Conservation (phyloP, 2,888 invertebrate species). For the Cerceris rybyensis region DNA sequence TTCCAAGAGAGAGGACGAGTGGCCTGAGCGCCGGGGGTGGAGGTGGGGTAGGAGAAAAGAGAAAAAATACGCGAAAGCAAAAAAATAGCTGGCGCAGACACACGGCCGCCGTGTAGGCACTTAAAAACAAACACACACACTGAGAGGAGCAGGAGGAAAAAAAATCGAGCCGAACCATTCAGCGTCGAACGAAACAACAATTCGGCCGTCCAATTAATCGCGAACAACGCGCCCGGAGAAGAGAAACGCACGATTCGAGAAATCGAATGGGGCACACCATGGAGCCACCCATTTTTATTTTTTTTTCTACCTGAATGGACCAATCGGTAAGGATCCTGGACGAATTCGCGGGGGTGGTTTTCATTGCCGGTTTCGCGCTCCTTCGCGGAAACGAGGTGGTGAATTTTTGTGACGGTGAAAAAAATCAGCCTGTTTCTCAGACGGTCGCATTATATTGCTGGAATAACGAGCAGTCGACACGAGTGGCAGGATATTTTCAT, state of each 20-base stretch:
- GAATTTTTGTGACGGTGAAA: neutral
- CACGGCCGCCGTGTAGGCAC: conserved; percentile 52
- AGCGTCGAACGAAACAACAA: conserved; percentile 72
- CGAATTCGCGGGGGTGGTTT: conserved; percentile 30
- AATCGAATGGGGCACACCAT: conserved; percentile 63
- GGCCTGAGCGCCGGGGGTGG: conserved; percentile 30
- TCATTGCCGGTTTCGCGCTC: neutral
- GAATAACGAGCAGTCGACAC: too few relatives aligned
- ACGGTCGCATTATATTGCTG: too few relatives aligned
- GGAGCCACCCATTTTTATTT: conserved; percentile 49
- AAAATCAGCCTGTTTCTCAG: neutral
- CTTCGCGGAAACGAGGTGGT: neutral
- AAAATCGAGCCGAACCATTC: conserved; percentile 64
- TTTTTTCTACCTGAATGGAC: conserved; percentile 53
- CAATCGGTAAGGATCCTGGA: conserved; percentile 58
- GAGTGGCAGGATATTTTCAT: neutral
- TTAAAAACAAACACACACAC: conserved; percentile 60
- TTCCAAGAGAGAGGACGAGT: conserved; percentile 48
- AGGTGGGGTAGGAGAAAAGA: conserved; percentile 22
- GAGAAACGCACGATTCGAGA: conserved; percentile 61
- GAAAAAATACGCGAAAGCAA: conserved; percentile 25
- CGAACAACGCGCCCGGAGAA: conserved; percentile 56
- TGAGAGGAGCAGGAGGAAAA: conserved; percentile 29
- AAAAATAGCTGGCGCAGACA: conserved; percentile 38
- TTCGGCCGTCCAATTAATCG: conserved; percentile 69